These are phyloP conservation scores for Drosophila pseudotalamancana DNA, from an alignment of 2,888 invertebrate genomes.

Conservation along the genomic window DNA sequence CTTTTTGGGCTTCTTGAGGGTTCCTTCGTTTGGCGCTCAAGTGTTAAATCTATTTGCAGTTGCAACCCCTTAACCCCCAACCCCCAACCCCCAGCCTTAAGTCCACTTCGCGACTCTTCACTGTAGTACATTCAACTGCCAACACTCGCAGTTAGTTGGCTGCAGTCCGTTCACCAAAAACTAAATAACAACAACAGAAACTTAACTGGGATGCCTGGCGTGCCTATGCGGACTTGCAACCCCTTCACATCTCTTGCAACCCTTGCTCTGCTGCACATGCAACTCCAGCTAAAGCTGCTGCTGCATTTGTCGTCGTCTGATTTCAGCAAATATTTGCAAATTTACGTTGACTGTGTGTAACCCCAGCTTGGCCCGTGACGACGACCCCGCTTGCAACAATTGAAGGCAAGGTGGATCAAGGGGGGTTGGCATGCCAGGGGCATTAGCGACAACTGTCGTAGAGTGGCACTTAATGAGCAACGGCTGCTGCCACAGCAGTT, in stretches of 20 bases:
- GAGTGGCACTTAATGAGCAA: slow-evolving; percentile 79
- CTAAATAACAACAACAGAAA: slow-evolving; percentile 42
- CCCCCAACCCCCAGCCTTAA: not conserved
- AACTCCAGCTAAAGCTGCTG: slow-evolving; percentile 25
- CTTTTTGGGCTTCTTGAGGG: slow-evolving; percentile 31
- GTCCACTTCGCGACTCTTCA: slow-evolving; percentile 20
- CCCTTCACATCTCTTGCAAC: not conserved
- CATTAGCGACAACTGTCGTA: slow-evolving; percentile 78
- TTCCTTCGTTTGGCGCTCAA: slow-evolving; percentile 33
- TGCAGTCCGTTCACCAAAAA: slow-evolving; percentile 34
- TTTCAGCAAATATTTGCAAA: slow-evolving; percentile 77
- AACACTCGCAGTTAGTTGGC: slow-evolving; percentile 48
- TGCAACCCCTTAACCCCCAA: slow-evolving; percentile 3
- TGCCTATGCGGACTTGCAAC: slow-evolving; percentile 28
- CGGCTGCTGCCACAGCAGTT: slow-evolving; percentile 56
- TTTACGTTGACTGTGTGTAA: slow-evolving; percentile 75
- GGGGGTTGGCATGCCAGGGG: slow-evolving; percentile 53
- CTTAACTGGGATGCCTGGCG: slow-evolving; percentile 57
- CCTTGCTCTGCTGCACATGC: slow-evolving; percentile 40
- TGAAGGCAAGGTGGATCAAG: not conserved
- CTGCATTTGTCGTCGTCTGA: slow-evolving; percentile 66
- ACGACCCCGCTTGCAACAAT: slow-evolving; percentile 48
- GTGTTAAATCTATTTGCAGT: slow-evolving; percentile 68
- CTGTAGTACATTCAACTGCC: slow-evolving; percentile 49
- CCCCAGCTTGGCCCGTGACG: slow-evolving; percentile 66